Base-by-base conservation (phyloP, 2,113 vertebrate species). In the Centropus bengalensis region DNA sequence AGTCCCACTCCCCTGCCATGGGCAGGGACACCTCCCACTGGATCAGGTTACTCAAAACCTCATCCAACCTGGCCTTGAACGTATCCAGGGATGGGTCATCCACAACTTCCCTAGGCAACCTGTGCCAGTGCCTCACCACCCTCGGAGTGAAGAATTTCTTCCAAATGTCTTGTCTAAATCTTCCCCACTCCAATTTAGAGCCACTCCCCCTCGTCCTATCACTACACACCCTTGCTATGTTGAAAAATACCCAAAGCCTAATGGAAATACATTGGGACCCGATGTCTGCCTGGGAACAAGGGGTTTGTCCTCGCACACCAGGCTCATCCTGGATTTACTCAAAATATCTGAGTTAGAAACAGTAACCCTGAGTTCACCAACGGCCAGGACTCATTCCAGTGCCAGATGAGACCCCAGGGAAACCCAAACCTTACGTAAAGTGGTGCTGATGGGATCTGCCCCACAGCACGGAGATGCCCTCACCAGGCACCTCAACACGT, bases 401-500 rank as follows among this genome's bases (percentile, higher is more conserved):
- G 40, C 8, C 14, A 52, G 28, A 40, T 0, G 28, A 78, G 60
- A 27, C 40, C 44, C 19, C 2, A n/a, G 15, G 14, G 8, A 18
- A 67, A 4, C 62, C 12, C 70, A 40, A 8, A 13, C 3, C 58
- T 0, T 2, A 14, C 6, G 10, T 2, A 66, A 76, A 4, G 10
- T 0, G 8, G 6, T 36, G 76, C 32, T 27, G 27, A 4, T 6
- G 42, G 70, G 22, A 56, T 10, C 42, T 28, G 14, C 22, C 10
- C 44, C 33, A 18, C 8, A 12, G 5, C 4, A 0, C 0, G 5
- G 55, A 0, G 38, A 58, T 22, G 44, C 51, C 51, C 44, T 42
- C 36, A 49, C 54, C 2, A 0, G 52, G 9, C 47, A 5, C 32
- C 40, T 8, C 71, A 32, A 0, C 1, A 0, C 1, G 11, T 5